Evolutionary conservation across 2,113 vertebrate species (phyloP).

Genomic region (Alethe castanea): DNA sequence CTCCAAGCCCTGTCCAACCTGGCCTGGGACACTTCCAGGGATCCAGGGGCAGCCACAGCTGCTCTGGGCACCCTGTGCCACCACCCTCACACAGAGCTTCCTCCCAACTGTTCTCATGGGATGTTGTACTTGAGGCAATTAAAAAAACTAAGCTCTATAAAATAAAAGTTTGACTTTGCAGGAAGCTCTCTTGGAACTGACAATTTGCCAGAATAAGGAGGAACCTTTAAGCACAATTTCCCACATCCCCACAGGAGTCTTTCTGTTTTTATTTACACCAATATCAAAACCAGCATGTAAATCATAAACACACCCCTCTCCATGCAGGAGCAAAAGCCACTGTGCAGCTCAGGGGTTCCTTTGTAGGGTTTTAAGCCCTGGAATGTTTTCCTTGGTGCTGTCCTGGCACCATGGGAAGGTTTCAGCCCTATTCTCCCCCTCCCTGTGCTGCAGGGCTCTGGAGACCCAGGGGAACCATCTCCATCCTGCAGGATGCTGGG

Average conservation of each 20-base stretch:
- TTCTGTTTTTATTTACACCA: neutral
- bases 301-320: fast-evolving
- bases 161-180: neutral
- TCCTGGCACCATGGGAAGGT: fast-evolving
- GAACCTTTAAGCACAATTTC: no score
- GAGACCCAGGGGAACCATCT: fast-evolving
- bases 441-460: no score
- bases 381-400: no score
- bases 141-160: neutral
- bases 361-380: fast-evolving
- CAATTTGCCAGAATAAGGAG: fast-evolving
- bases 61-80: neutral
- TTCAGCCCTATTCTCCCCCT: neutral
- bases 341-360: fast-evolving
- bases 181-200: fast-evolving
- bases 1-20: fast-evolving
- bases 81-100: neutral
- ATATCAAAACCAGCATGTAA: neutral
- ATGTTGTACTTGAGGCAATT: fast-evolving
- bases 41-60: neutral
- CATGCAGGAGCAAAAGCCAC: neutral
- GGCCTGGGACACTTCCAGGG: neutral
- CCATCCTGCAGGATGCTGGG: fast-evolving
- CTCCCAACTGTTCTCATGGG: neutral
- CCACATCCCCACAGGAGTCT: neutral